A percentile compares a stretch with the other conserved stretches of the same genome.
Evolutionary conservation across 2,888 invertebrate species (phyloP).

Genomic region (Hypomecis atomaria): DNA sequence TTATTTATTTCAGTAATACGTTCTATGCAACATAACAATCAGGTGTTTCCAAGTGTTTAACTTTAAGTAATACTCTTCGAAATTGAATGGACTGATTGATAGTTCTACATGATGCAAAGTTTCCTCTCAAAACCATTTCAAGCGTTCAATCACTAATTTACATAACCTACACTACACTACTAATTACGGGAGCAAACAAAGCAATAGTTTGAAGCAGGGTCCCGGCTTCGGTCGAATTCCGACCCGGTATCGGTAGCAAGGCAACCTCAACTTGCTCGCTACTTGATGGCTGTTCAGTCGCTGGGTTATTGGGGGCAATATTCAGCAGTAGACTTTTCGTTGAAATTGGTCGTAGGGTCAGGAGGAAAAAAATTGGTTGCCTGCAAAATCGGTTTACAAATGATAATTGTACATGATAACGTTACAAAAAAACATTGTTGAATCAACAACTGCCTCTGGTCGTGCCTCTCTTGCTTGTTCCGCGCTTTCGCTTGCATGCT

Average conservation of each 20-base stretch:
- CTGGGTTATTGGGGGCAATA: constrained; percentile 7
- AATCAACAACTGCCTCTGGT: no score
- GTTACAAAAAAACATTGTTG: no score
- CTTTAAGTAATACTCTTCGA: no score
- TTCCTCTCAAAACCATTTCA: constrained; percentile 13
- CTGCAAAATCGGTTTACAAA: no score
- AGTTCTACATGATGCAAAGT: neutral
- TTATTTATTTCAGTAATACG: no score
- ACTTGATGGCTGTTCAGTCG: constrained; percentile 5
- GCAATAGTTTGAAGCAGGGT: constrained; percentile 61
- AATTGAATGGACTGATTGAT: no score
- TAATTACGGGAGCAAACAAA: constrained; percentile 66
- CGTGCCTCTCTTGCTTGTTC: no score
- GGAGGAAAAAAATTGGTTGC: no score
- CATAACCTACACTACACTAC: constrained; percentile 58
- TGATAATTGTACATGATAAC: no score
- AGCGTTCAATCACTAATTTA: constrained; percentile 49
- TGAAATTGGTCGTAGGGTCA: neutral
- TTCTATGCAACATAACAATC: no score
- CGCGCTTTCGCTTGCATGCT: no score
- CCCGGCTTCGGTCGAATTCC: constrained; percentile 68
- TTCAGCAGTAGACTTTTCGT: constrained; percentile 1
- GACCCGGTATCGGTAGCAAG: constrained; percentile 60
- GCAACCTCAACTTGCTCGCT: constrained; percentile 47
- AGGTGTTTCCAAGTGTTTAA: no score